Evolutionary conservation across 2,888 invertebrate species (phyloP).

Genomic region (Drosophila merina): DNA sequence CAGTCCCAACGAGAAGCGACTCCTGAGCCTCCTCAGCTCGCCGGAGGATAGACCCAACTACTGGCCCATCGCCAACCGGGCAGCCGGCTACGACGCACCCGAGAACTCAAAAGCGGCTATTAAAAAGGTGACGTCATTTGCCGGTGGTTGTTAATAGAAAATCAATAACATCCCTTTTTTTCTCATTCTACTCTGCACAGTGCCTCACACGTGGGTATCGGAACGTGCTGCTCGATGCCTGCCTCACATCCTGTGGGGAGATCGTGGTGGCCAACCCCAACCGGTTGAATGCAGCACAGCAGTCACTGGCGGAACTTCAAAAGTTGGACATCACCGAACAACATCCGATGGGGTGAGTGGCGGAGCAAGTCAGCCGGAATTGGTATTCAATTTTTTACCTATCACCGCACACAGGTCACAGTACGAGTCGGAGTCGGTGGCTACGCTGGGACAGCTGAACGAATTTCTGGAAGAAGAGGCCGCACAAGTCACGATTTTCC

Average conservation of each 20-base stretch:
- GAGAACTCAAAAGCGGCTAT: constrained; percentile 83
- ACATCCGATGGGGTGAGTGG: constrained; percentile 82
- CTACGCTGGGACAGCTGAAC: constrained; percentile 80
- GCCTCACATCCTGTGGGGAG: constrained; percentile 82
- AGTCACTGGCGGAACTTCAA: constrained; percentile 78
- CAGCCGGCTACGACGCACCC: constrained; percentile 83
- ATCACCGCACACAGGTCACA: constrained; percentile 72
- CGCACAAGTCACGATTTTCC: constrained; percentile 79
- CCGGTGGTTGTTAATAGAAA: constrained; percentile 53
- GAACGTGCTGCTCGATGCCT: constrained; percentile 82
- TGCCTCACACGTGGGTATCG: constrained; percentile 82
- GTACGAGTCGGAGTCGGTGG: constrained; percentile 81
- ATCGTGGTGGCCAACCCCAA: constrained; percentile 80
- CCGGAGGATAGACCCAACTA: constrained; percentile 81
- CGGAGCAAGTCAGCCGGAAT: constrained; percentile 15
- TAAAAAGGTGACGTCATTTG: constrained; percentile 75
- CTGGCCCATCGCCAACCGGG: constrained; percentile 83
- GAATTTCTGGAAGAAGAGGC: constrained; percentile 75
- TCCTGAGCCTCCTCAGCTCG: constrained; percentile 77
- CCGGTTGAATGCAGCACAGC: constrained; percentile 76
- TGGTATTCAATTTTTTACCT: background rate
- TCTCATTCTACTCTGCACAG: constrained; percentile 54
- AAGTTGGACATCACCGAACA: constrained; percentile 82
- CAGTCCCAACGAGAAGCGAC: constrained; percentile 81
- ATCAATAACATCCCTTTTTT: constrained; percentile 64